Evolutionary conservation across 1,140 invertebrate genomes (phyloP), one percentile per base, ranked within the genome.

Genomic region (Homarus americanus): DNA sequence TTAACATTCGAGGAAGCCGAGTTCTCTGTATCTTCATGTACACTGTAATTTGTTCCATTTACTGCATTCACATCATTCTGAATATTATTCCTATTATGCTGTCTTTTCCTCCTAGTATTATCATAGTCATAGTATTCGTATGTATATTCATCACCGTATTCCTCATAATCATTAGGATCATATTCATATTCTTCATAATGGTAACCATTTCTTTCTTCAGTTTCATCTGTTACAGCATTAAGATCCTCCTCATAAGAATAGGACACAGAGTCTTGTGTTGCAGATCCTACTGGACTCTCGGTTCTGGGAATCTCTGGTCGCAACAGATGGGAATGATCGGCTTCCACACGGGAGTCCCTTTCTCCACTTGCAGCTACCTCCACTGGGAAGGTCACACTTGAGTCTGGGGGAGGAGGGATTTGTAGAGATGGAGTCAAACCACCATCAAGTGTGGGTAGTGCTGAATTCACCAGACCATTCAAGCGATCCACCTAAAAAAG

Each of bases 381-480:
- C 36, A 10, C 75, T 40, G 85, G 20, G 34, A n/a, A 87, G 4
- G 49, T 53, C n/a, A 53, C 41, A 28, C 32, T 28, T 40, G 82
- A 66, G 58, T 36, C n/a, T n/a, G 58, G 36, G 24, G 32, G 4
- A 36, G 53, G 41, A 36, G 72, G 73, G 36, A 38, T 15, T 24
- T 73, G 24, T 7, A 28, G 32, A 53, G 85, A 58, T 36, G 44
- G 2, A 36, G 73, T 2, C 17, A 34, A 5, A 4, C 9, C 28
- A n/a, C 73, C 53, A 38, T 58, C 75, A 38, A 28, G 15, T 3
- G 34, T 24, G 15, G 85, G 85, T 0, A 78, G 20, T 1, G 53
- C 85, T 28, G 85, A 87, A 63, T 53, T 78, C 7, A 87, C 85
- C 34, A 87, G 53, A 17, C 85, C 85, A 63, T 87, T 87, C 24